phyloP scores from a whole-genome alignment of 2,888 invertebrate species.

The Stegana nigrithorax region DNA sequence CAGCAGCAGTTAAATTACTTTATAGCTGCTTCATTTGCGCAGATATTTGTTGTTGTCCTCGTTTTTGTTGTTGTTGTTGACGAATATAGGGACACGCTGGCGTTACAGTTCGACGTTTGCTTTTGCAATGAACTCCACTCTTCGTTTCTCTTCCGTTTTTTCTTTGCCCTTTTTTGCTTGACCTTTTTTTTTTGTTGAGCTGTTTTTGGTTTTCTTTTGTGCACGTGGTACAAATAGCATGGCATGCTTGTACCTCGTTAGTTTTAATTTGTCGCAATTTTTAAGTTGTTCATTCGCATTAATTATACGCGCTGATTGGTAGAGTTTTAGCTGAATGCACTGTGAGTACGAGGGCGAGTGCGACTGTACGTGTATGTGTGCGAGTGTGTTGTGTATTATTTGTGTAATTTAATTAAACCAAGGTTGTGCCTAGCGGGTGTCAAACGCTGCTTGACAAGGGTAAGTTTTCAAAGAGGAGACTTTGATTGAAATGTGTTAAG shows the following conservation, averaged over 20 bases:
- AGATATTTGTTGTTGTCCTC: conserved; percentile 2
- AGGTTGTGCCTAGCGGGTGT: too few species aligned
- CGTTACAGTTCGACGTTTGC: neutral
- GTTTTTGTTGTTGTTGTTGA: neutral
- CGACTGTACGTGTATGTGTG: too few species aligned
- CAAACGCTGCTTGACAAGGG: too few species aligned
- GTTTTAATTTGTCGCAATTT: conserved; percentile 19
- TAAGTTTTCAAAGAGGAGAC: too few species aligned
- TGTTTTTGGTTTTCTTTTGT: neutral
- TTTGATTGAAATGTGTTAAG: too few species aligned
- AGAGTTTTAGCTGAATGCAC: too few species aligned
- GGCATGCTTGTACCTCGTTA: conserved; percentile 14
- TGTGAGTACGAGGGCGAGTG: too few species aligned
- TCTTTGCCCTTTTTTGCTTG: neutral
- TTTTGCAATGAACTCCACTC: too few species aligned
- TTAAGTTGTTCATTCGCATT: conserved; percentile 7
- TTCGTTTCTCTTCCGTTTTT: neutral
- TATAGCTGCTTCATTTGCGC: conserved; percentile 48
- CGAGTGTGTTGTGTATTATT: too few species aligned
- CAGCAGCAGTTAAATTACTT: conserved; percentile 52
- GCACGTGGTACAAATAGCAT: too few species aligned
- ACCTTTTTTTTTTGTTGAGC: neutral
- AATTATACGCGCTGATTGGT: conserved; percentile 10
- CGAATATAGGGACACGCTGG: neutral
- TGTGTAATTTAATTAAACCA: too few species aligned